Evolutionary conservation across 2,797 vertebrate genomes (phyloP).

Genomic region (Lates japonicus): DNA sequence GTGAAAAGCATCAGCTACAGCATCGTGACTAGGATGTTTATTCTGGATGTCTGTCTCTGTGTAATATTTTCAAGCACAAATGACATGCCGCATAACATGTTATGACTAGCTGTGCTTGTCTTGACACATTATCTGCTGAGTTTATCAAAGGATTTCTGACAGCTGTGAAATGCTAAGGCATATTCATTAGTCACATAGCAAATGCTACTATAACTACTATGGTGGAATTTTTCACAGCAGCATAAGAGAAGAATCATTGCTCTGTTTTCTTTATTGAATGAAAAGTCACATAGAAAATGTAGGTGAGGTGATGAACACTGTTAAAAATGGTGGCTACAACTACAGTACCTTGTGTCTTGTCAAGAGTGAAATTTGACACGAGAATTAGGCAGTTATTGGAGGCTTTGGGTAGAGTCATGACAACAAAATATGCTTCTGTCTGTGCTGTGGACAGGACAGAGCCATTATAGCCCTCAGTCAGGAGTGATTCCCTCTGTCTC

Average conservation of each 20-base stretch:
- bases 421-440: conserved; percentile 23
- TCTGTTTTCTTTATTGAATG: not conserved
- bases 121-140: conserved; percentile 2
- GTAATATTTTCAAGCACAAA: conserved; percentile 6
- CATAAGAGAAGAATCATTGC: not conserved
- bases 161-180: conserved; percentile 8
- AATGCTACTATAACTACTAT: too few species aligned
- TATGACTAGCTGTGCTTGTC: not conserved
- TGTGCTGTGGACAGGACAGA: conserved; percentile 31
- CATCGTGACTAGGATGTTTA: not conserved
- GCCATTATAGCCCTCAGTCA: conserved; percentile 6
- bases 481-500: conserved; percentile 52
- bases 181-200: not conserved
- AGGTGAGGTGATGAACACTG: not conserved
- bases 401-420: not conserved
- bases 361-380: not conserved
- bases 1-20: not conserved
- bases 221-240: not conserved
- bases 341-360: not conserved
- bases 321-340: not conserved
- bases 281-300: not conserved
- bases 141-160: not conserved
- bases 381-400: not conserved
- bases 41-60: not conserved
- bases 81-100: conserved; percentile 4